Base-by-base conservation (phyloP, 1,140 invertebrate species). In the Magallana gigas region DNA sequence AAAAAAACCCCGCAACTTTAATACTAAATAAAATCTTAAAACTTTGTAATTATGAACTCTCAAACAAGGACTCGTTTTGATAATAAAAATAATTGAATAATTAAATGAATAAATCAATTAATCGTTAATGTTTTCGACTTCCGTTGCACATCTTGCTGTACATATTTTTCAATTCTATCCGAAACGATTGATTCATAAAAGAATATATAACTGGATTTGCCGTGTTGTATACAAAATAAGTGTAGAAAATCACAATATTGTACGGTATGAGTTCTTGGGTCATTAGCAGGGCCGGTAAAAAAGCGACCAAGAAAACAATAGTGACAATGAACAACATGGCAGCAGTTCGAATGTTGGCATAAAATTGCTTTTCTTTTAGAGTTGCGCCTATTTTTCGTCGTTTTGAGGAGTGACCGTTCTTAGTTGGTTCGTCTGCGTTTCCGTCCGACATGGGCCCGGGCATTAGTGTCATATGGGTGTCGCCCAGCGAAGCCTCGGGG, bases 161-260 rank as follows among this genome's bases (percentile, higher is more conserved):
- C 14, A 85, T 56, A 8, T 82, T 62, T 58, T 82, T 83, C 12
- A 87, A 80, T 23, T 87, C 85, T 8, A 80, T 57, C 14, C 94
- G 62, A 86, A 95, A 95, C n/a, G 92, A 93, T 58, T 91, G 91
- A 86, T 94, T 94, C 93, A 94, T 94, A 85, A 94, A 94, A 29
- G 93, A 92, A 89, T 94, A 94, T 9, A 94, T 94, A 14, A 94
- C 91, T 16, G 94, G 94, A 88, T 94, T 94, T 2, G 92, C 91
- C 8, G 94, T 92, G 88, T 94, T 93, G 86, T 94, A 93, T 64
- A 91, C 90, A 87, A 94, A 94, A 88, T 94, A 94, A 87, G 92
- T 91, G 84, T 94, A 94, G 87, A 94, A 94, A 14, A 94, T 85
- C 5, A 93, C 85, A 9, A 84, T 89, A 62, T 91, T 92, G 68